phyloP scores from a whole-genome alignment of 2,888 invertebrate genomes.

The Oxytorus armatus region DNA sequence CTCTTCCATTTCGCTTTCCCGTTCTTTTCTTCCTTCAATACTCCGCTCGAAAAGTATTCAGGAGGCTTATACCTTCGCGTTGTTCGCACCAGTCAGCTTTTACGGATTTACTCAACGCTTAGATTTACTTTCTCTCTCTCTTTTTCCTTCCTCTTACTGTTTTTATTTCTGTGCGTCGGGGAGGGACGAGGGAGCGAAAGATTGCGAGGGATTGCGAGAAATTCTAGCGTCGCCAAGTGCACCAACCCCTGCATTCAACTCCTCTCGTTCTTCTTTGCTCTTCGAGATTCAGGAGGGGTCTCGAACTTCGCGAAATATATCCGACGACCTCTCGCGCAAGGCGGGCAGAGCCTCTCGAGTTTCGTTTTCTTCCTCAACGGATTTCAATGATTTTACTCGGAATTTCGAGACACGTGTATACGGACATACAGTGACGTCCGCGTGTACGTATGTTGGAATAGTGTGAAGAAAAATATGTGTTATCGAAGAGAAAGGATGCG shows the following conservation, averaged over 20 bases:
- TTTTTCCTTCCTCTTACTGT: slow-evolving; percentile 27
- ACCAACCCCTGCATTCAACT: background rate
- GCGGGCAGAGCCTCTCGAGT: slow-evolving; percentile 24
- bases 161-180: background rate
- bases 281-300: slow-evolving; percentile 21
- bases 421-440: background rate
- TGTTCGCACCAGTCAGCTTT: slow-evolving; percentile 45
- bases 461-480: slow-evolving; percentile 54
- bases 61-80: slow-evolving; percentile 51
- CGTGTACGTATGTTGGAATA: slow-evolving; percentile 8
- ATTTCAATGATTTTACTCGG: slow-evolving; percentile 42
- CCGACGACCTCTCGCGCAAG: background rate
- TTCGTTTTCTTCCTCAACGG: slow-evolving; percentile 52
- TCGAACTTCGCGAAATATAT: slow-evolving; percentile 49
- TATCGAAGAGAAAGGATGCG: slow-evolving; percentile 38
- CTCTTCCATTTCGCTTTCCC: slow-evolving; percentile 81
- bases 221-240: slow-evolving; percentile 28
- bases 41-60: slow-evolving; percentile 35
- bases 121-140: slow-evolving; percentile 41
- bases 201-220: slow-evolving; percentile 33
- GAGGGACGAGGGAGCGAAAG: slow-evolving; percentile 17
- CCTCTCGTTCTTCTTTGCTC: background rate
- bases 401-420: slow-evolving; percentile 8
- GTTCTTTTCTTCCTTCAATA: slow-evolving; percentile 77
- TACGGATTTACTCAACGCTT: slow-evolving; percentile 64